These are phyloP conservation scores for Mythimna lalbum DNA, from an alignment of 2,888 invertebrate species.

Conservation along the genomic window DNA sequence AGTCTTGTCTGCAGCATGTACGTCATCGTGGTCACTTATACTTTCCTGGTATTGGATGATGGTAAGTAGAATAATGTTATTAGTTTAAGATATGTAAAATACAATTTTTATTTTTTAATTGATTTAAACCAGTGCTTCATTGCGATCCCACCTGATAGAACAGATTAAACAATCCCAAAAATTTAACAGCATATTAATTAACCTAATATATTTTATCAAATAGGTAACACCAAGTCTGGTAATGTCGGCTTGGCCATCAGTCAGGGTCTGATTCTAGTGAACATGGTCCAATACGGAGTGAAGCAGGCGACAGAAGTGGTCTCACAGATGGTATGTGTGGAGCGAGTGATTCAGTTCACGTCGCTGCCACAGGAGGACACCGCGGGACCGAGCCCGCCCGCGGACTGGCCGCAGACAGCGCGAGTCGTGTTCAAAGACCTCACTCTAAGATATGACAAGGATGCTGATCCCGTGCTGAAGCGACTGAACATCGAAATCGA, in stretches of 20 bases:
- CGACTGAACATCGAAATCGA: slow-evolving; percentile 67
- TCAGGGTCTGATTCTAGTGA: slow-evolving; percentile 93
- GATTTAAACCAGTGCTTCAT: no score
- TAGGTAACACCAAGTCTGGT: slow-evolving; percentile 91
- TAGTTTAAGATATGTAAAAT: no score
- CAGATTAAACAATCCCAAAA: no score
- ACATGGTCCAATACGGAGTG: slow-evolving; percentile 95
- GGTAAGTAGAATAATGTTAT: no score
- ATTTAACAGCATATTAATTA: slow-evolving; percentile 1
- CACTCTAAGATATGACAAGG: slow-evolving; percentile 91
- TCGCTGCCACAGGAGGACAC: slow-evolving; percentile 93
- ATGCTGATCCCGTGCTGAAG: slow-evolving; percentile 91
- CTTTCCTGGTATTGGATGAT: slow-evolving; percentile 91
- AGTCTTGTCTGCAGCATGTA: slow-evolving; percentile 92
- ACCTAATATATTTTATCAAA: background rate
- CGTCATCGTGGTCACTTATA: slow-evolving; percentile 91
- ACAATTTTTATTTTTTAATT: no score
- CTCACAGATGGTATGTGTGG: slow-evolving; percentile 95
- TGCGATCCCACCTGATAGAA: no score
- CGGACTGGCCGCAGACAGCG: slow-evolving; percentile 92
- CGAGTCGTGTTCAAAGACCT: slow-evolving; percentile 91
- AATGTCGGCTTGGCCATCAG: slow-evolving; percentile 94
- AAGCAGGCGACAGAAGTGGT: slow-evolving; percentile 94
- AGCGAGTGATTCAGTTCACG: slow-evolving; percentile 95
- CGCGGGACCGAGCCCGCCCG: slow-evolving; percentile 90